phyloP scores from a whole-genome alignment of 1,140 invertebrate species.

The Eriosoma lanigerum region DNA sequence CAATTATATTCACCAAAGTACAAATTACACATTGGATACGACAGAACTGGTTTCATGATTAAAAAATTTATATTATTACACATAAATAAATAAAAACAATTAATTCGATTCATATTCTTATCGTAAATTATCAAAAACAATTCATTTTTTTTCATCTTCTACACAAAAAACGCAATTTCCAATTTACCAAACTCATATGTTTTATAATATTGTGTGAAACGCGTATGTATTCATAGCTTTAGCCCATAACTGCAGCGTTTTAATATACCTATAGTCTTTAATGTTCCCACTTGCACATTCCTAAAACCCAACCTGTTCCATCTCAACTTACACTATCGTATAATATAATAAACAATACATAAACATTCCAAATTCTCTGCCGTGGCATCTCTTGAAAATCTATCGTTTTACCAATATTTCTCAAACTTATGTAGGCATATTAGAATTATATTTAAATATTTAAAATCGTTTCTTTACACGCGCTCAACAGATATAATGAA shows the following conservation, averaged over 20 bases:
- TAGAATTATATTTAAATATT: too few species aligned
- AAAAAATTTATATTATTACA: too few species aligned
- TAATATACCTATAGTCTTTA: slow-evolving; percentile 6
- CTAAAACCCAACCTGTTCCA: slow-evolving; percentile 28
- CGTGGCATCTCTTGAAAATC: neutral
- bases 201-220: neutral
- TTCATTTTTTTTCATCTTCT: slow-evolving; percentile 4
- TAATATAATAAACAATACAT: neutral
- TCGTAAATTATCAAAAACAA: slow-evolving; percentile 17
- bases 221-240: neutral
- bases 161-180: neutral
- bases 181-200: neutral
- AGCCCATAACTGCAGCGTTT: neutral
- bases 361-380: neutral
- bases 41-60: slow-evolving; percentile 22
- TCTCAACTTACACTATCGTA: slow-evolving; percentile 10
- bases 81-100: slow-evolving; percentile 19
- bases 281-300: slow-evolving; percentile 30
- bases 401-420: neutral
- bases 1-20: slow-evolving; percentile 40
- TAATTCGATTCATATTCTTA: slow-evolving; percentile 24
- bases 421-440: neutral
- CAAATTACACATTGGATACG: slow-evolving; percentile 20
- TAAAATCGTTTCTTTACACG: too few species aligned
- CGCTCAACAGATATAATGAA: too few species aligned